phyloP scores from a whole-genome alignment of 1,140 invertebrate species.

The Nephila pilipes region DNA sequence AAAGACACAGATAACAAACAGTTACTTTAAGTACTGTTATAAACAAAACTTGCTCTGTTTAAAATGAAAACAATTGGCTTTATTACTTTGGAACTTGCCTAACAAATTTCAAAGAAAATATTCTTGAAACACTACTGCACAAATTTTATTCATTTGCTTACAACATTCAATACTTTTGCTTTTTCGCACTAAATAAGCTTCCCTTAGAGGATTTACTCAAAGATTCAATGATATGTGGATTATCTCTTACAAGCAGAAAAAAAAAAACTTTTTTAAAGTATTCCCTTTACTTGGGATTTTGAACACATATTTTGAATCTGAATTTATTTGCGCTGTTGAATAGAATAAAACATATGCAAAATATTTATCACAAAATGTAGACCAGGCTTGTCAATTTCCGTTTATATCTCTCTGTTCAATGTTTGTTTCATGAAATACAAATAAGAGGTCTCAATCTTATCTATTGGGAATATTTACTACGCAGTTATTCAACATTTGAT shows the following conservation, averaged over 20 bases:
- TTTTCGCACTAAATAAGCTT: neutral
- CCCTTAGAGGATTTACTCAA: neutral
- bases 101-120: neutral
- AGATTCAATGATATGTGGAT: neutral
- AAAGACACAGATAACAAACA: neutral
- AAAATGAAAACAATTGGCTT: neutral
- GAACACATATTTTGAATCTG: neutral
- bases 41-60: neutral
- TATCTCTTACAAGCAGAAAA: no score
- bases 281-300: neutral
- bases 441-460: neutral
- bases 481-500: no score
- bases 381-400: neutral
- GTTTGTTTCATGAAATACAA: neutral
- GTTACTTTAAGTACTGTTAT: neutral
- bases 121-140: neutral
- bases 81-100: neutral
- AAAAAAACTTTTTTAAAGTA: neutral
- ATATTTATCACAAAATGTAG: neutral
- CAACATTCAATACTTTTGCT: neutral
- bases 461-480: no score
- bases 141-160: neutral
- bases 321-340: neutral
- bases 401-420: neutral
- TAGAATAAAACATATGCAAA: neutral